Percentiles rank a stretch among this genome's conserved stretches.
Evolutionary conservation across 2,797 vertebrate genomes (phyloP).

Genomic region (Zalophus californianus): DNA sequence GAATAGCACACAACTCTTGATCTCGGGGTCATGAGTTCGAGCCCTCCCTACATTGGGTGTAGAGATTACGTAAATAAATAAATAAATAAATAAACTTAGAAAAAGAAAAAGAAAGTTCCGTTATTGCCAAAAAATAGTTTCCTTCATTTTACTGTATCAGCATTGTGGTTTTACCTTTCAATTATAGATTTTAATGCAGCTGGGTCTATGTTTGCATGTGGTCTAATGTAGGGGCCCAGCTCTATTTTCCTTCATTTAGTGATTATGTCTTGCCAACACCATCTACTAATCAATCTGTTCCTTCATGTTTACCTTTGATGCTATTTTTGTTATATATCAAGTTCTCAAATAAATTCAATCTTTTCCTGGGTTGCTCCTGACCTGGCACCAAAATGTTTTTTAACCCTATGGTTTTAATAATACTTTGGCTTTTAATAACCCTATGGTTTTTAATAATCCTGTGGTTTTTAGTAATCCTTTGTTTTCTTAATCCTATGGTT

Average conservation of each 20-base stretch:
- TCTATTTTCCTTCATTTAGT: neutral
- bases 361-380: neutral
- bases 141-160: neutral
- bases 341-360: neutral
- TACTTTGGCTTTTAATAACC: no score
- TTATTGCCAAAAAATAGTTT: neutral
- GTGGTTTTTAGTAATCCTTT: neutral
- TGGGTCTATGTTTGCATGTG: neutral
- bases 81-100: neutral
- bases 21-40: neutral
- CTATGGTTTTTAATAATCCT: neutral
- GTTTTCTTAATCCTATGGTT: neutral
- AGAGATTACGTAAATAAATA: neutral
- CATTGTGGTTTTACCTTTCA: neutral
- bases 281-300: neutral
- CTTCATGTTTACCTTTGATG: neutral
- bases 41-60: neutral
- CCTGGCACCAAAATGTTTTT: neutral
- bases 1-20: neutral
- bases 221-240: neutral
- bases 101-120: neutral
- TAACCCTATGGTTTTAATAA: neutral
- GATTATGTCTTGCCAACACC: neutral
- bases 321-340: constrained; percentile 33
- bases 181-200: neutral